Evolutionary conservation across 1,140 invertebrate genomes (phyloP).

Genomic region (Hyles vespertilio): DNA sequence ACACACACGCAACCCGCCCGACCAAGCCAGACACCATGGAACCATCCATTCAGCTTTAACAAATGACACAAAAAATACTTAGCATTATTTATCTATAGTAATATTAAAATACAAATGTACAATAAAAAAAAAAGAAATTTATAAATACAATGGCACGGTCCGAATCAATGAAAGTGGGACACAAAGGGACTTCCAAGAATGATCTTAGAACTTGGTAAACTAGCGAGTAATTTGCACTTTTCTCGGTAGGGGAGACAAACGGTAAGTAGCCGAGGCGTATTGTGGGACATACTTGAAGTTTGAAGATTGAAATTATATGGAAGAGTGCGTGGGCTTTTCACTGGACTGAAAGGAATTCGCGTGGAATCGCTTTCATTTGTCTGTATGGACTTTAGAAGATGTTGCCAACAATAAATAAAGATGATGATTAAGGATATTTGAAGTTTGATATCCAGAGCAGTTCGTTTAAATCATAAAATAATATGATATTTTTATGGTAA

Average conservation of each 20-base stretch:
- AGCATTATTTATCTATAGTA: slow-evolving; percentile 65
- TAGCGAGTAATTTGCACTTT: slow-evolving; percentile 44
- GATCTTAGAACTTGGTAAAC: slow-evolving; percentile 28
- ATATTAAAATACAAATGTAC: slow-evolving; percentile 69
- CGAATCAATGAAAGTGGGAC: slow-evolving; percentile 43
- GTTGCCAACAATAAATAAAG: too few species aligned
- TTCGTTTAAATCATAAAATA: too few species aligned
- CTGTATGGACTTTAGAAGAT: too few species aligned
- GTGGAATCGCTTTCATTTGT: too few species aligned
- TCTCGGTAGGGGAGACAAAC: slow-evolving; percentile 16
- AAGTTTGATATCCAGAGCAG: too few species aligned
- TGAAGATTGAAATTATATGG: slow-evolving; percentile 60
- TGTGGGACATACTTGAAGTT: slow-evolving; percentile 33
- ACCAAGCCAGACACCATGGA: slow-evolving; percentile 49
- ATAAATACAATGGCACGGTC: slow-evolving; percentile 33
- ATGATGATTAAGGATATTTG: too few species aligned
- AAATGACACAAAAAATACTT: slow-evolving; percentile 51
- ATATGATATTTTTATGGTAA: too few species aligned
- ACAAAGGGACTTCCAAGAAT: slow-evolving; percentile 36
- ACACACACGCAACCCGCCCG: background rate
- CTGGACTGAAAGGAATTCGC: too few species aligned
- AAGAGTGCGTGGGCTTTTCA: too few species aligned
- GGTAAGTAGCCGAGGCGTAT: background rate
- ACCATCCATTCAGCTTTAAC: slow-evolving; percentile 55
- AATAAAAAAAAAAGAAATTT: slow-evolving; percentile 60